A percentile compares a stretch with the other conserved stretches of the same genome.
Evolutionary conservation across 2,888 invertebrate species (phyloP).

Genomic region (Leptinotarsa peninsularis): DNA sequence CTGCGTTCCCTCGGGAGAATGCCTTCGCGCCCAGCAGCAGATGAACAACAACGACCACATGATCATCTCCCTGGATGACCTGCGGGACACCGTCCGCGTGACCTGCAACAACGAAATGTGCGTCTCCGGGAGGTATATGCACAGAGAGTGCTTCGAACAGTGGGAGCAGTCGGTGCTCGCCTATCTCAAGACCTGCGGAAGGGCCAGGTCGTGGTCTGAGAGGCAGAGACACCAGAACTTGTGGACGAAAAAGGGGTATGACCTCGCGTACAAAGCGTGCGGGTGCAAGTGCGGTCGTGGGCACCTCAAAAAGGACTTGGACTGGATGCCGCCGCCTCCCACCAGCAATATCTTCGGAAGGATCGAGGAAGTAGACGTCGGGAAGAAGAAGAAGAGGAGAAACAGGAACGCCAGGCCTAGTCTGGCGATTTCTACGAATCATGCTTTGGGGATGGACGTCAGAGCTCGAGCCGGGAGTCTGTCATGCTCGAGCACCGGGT

Average conservation of each 20-base stretch:
- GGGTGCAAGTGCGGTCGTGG: slow-evolving; percentile 94
- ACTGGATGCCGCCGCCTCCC: slow-evolving; percentile 84
- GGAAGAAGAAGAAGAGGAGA: slow-evolving; percentile 72
- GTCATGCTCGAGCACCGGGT: slow-evolving; percentile 79
- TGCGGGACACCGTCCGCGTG: slow-evolving; percentile 87
- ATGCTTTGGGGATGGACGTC: slow-evolving; percentile 64
- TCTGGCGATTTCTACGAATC: slow-evolving; percentile 71
- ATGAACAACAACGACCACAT: slow-evolving; percentile 66
- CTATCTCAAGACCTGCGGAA: slow-evolving; percentile 89
- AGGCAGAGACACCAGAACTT: slow-evolving; percentile 93
- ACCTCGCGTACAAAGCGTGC: slow-evolving; percentile 94
- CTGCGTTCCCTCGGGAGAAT: slow-evolving; percentile 86
- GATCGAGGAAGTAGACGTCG: slow-evolving; percentile 69
- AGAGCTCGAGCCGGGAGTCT: slow-evolving; percentile 81
- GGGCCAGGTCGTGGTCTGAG: slow-evolving; percentile 95
- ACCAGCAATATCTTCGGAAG: slow-evolving; percentile 67
- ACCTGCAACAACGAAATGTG: slow-evolving; percentile 96
- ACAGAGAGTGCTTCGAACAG: slow-evolving; percentile 93
- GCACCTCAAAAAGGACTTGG: slow-evolving; percentile 92
- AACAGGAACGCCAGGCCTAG: slow-evolving; percentile 72
- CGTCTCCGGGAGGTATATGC: slow-evolving; percentile 91
- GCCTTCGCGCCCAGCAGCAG: slow-evolving; percentile 73
- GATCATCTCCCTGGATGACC: slow-evolving; percentile 75
- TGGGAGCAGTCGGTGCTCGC: slow-evolving; percentile 93
- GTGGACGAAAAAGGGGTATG: slow-evolving; percentile 98